Evolutionary conservation across 1,140 invertebrate species (phyloP).

Genomic region (Proales similis): DNA sequence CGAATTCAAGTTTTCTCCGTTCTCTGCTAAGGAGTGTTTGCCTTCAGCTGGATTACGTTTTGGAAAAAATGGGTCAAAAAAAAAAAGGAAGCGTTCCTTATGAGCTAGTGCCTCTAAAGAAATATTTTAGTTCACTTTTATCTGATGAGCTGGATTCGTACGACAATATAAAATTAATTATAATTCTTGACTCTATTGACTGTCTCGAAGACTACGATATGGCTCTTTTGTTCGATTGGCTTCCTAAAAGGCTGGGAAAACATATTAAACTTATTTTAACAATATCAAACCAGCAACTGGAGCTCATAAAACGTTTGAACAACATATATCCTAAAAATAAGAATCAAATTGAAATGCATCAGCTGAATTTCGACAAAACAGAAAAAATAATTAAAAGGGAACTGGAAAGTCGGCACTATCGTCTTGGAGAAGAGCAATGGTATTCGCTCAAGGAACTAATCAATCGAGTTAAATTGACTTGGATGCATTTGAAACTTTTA

Average conservation of each 20-base stretch:
- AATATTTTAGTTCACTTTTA: slow-evolving; percentile 10
- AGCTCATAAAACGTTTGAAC: slow-evolving; percentile 29
- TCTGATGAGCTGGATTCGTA: slow-evolving; percentile 2
- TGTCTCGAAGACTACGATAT: slow-evolving; percentile 9
- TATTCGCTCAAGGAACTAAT: slow-evolving; percentile 19
- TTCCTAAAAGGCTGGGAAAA: slow-evolving; percentile 17
- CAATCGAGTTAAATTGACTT: slow-evolving; percentile 1
- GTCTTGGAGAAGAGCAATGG: neutral
- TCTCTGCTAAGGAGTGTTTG: slow-evolving; percentile 29
- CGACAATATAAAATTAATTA: slow-evolving; percentile 3
- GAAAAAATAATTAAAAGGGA: slow-evolving; percentile 22
- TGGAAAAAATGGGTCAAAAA: no score
- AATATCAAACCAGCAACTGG: neutral
- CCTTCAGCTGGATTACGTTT: slow-evolving; percentile 31
- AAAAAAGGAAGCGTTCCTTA: slow-evolving; percentile 17
- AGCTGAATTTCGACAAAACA: slow-evolving; percentile 5
- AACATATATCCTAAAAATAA: slow-evolving; percentile 13
- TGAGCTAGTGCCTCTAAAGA: slow-evolving; percentile 6
- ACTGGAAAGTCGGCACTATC: neutral
- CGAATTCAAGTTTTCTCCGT: slow-evolving; percentile 14
- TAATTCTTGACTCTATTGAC: slow-evolving; percentile 33
- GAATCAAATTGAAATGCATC: neutral
- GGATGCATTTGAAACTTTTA: slow-evolving; percentile 9
- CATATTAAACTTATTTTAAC: slow-evolving; percentile 15
- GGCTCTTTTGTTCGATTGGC: slow-evolving; percentile 25